phyloP scores from a whole-genome alignment of 2,113 vertebrate species.

The Crotophaga sulcirostris region DNA sequence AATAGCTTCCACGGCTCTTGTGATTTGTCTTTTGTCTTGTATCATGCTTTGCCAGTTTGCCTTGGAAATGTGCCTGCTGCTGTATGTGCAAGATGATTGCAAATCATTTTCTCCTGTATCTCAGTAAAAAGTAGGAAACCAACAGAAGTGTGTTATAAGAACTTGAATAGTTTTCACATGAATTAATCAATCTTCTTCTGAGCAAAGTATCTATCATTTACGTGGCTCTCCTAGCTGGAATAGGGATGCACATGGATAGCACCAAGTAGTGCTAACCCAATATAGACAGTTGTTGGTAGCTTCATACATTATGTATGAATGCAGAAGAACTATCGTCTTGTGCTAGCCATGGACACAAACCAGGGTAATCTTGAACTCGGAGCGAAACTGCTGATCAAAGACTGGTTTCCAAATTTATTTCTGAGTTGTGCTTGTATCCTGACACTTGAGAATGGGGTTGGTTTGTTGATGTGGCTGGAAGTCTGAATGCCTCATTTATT shows the following conservation, averaged over 20 bases:
- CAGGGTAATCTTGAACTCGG: neutral
- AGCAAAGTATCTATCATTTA: accelerated
- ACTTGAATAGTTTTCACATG: neutral
- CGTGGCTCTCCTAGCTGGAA: neutral
- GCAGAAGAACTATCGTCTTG: neutral
- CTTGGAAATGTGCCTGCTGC: neutral
- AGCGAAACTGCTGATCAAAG: neutral
- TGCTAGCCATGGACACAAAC: neutral
- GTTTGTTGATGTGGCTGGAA: neutral
- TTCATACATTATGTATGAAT: neutral
- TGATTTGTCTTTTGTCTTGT: neutral
- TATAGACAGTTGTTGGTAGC: neutral
- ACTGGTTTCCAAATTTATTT: neutral
- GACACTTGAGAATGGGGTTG: neutral
- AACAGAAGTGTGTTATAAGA: neutral
- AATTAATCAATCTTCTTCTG: neutral
- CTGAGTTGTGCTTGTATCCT: neutral
- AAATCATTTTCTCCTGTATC: accelerated
- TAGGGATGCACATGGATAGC: accelerated
- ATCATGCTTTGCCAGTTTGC: neutral
- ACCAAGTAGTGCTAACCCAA: neutral
- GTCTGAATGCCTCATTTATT: slow-evolving; percentile 36
- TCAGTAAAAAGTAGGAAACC: neutral
- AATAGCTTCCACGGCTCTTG: neutral
- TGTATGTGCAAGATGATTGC: neutral